Evolutionary conservation across 2,113 vertebrate species (phyloP).

Genomic region (Camelus bactrianus): DNA sequence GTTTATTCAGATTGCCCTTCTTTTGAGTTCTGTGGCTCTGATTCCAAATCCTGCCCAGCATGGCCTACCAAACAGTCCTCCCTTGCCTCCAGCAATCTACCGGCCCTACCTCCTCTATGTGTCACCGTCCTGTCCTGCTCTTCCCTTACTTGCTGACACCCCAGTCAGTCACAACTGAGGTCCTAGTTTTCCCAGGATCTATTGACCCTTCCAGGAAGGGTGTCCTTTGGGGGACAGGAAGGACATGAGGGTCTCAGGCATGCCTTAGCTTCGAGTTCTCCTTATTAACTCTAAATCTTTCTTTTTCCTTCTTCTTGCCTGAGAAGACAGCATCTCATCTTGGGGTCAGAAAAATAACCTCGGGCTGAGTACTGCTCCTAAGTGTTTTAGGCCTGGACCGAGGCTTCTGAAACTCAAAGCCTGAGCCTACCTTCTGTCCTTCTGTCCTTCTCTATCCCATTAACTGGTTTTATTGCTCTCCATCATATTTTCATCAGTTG

Average conservation of each 20-base stretch:
- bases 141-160: not conserved
- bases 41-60: not conserved
- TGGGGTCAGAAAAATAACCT: not conserved
- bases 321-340: not conserved
- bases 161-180: not conserved
- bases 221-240: not conserved
- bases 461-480: not conserved
- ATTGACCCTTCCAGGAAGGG: not conserved
- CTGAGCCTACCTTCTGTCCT: not conserved
- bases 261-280: not conserved
- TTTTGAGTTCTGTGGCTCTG: not conserved
- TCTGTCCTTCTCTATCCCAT: not conserved
- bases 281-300: not conserved
- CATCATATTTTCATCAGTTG: not conserved
- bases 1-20: not conserved
- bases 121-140: rapidly evolving
- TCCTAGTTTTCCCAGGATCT: too few relatives aligned
- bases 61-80: not conserved
- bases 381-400: not conserved
- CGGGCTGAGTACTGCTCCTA: not conserved
- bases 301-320: not conserved
- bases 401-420: not conserved
- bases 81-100: too few relatives aligned
- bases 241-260: not conserved
- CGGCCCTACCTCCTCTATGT: not conserved